Base-by-base conservation (phyloP, 1,140 invertebrate species). In the Hyles vespertilio region DNA sequence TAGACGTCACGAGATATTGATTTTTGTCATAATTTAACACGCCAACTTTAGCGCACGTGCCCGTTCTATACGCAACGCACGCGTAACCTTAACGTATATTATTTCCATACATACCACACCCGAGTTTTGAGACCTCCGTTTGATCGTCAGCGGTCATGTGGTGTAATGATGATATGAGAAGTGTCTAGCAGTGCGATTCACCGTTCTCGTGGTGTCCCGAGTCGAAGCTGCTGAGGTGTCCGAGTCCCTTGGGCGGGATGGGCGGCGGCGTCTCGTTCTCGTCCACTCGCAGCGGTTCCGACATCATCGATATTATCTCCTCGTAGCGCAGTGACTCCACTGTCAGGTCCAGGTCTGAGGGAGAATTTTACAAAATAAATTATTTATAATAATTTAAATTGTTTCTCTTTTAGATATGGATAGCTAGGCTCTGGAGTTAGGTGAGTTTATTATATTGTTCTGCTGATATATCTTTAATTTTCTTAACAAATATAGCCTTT, bases 301-400 rank as follows among this genome's bases (percentile, higher is more conserved):
- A 84, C 81, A 88, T 86, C 77, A 87, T 82, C 32, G 85, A 86
- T 59, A 88, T 88, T 73, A 88, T 88, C 52, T 86, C 83, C 62
- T 88, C 83, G 62, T 86, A 88, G 5, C 82, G 80, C 4, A 88
- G 52, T 3, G 82, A 81, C 32, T 88, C 85, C 5, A 87, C 77
- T 47, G 72, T 64, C 43, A 87, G 59, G 51, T 88, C 85, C n/a
- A 84, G 57, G 65, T 88, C 85, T 88, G 63, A n/a, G 10, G 46
- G 46, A 22, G 1, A 22, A 22, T 22, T 22, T 22, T 22, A 47
- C 1, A 5, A n/a, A 11, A 22, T 11, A n/a, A 11, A 22, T 11
- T 8, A 47, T 47, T 47, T 6, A 1, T 22, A 8, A 8, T 11
- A 47, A 47, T 11, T 12, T 47, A 47, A 8, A 47, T 8, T 47